Base-by-base conservation (phyloP, 2,797 vertebrate genomes). In the Natrix natrix region DNA sequence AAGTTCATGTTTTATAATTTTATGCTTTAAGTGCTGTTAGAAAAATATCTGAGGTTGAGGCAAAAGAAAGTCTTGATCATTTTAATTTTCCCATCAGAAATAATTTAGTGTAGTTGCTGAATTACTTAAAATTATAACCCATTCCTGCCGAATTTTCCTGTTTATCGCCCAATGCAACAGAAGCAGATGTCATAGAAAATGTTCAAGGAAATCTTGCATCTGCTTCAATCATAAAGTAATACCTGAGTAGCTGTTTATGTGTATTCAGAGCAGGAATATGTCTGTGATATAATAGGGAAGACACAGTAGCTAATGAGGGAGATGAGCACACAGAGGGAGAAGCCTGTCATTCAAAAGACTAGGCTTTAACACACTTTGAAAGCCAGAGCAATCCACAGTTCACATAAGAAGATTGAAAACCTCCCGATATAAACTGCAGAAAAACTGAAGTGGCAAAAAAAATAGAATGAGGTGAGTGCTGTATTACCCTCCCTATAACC, bases 51-150 rank as follows among this genome's bases (percentile, higher is more conserved):
- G 86, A 88, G 37, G 60, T 2, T 63, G 1, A 88, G 16, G 52
- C 5, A 28, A 63, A 59, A 91, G 59, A 91, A 87, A 2, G 16
- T 91, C 55, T 54, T 95, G 90, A 78, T 87, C 95, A 95, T 56
- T 94, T 93, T 96, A 95, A 92, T 92, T 57, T 86, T 91, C 90
- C 63, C 95, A 91, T 91, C 92, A 91, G 83, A 94, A 95, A 69
- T 92, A 61, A 61, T 94, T 96, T 92, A 87, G 94, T 88, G 90
- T 69, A 91, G 87, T 88, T 95, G 95, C 95, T 43, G 95, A 57
- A 63, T 96, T 95, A 91, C 91, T 88, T 92, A 93, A 94, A 95
- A 93, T 95, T 95, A 94, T 95, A 92, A 95, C 74, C 57, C 95
- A 91, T 92, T 93, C 56, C 94, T 94, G 28, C 57, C 88, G 86